A percentile compares a stretch with the other conserved stretches of the same genome.
Evolutionary conservation across 1,140 invertebrate genomes (phyloP).

Genomic region (Calosoma granatense): DNA sequence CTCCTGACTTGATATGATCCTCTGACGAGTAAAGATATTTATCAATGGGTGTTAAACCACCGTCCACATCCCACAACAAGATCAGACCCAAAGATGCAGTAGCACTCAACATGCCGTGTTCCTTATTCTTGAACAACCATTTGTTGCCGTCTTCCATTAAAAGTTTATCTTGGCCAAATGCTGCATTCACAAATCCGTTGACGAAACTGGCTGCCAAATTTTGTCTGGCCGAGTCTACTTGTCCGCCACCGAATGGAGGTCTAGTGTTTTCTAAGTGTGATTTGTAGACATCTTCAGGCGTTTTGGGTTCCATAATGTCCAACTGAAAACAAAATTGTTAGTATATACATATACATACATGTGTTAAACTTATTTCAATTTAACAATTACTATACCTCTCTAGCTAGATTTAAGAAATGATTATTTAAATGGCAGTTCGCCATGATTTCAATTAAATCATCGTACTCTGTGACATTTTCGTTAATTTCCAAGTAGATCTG

Average conservation of each 20-base stretch:
- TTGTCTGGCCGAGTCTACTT: slow-evolving; percentile 90
- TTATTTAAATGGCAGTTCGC: slow-evolving; percentile 94
- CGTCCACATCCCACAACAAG: slow-evolving; percentile 97
- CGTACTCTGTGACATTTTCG: slow-evolving; percentile 60
- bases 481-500: slow-evolving; percentile 79
- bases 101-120: slow-evolving; percentile 97
- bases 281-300: slow-evolving; percentile 99
- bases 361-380: background rate
- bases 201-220: slow-evolving; percentile 98
- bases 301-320: slow-evolving; percentile 99
- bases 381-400: slow-evolving; percentile 58
- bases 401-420: slow-evolving; percentile 89
- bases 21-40: slow-evolving; percentile 97
- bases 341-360: slow-evolving; percentile 5
- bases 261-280: slow-evolving; percentile 90
- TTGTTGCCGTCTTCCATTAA: slow-evolving; percentile 95
- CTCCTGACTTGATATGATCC: slow-evolving; percentile 92
- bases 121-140: slow-evolving; percentile 99
- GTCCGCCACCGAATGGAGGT: slow-evolving; percentile 69
- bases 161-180: slow-evolving; percentile 95
- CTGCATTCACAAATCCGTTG: slow-evolving; percentile 98
- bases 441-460: slow-evolving; percentile 92
- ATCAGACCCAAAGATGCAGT: slow-evolving; percentile 92
- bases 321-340: slow-evolving; percentile 60
- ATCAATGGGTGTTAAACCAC: slow-evolving; percentile 95